These are phyloP conservation scores for Didymodactylos carnosus DNA, from an alignment of 2,888 invertebrate genomes.

Conservation along the genomic window DNA sequence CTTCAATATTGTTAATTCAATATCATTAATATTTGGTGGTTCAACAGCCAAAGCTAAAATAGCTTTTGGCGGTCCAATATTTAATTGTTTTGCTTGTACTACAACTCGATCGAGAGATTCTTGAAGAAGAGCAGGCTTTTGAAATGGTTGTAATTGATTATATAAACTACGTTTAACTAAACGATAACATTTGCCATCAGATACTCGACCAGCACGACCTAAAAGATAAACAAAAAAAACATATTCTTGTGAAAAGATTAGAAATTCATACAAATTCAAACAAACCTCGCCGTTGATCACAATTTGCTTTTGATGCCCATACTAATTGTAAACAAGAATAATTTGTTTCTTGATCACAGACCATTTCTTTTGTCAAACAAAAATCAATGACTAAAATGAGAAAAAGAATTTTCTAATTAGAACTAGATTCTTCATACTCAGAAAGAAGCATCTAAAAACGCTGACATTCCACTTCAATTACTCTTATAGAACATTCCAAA, in stretches of 20 bases:
- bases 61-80: conserved; percentile 48
- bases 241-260: not conserved
- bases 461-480: too few species aligned
- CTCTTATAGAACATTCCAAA: too few species aligned
- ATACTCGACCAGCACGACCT: conserved; percentile 70
- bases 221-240: conserved; percentile 27
- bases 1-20: conserved; percentile 57
- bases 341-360: conserved; percentile 55
- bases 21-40: conserved; percentile 61
- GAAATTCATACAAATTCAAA: not conserved
- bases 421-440: too few species aligned
- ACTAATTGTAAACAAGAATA: conserved; percentile 53
- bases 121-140: conserved; percentile 28
- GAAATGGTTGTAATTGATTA: conserved; percentile 26
- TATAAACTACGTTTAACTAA: conserved; percentile 28
- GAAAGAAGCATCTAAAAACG: too few species aligned
- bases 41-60: conserved; percentile 63
- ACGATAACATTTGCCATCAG: conserved; percentile 61
- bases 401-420: not conserved
- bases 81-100: conserved; percentile 5
- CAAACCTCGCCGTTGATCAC: conserved; percentile 50
- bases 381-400: conserved; percentile 64
- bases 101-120: conserved; percentile 11
- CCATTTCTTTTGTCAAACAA: conserved; percentile 63
- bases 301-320: conserved; percentile 76